Base-by-base conservation (phyloP, 2,888 invertebrate species). In the Biston betularia region DNA sequence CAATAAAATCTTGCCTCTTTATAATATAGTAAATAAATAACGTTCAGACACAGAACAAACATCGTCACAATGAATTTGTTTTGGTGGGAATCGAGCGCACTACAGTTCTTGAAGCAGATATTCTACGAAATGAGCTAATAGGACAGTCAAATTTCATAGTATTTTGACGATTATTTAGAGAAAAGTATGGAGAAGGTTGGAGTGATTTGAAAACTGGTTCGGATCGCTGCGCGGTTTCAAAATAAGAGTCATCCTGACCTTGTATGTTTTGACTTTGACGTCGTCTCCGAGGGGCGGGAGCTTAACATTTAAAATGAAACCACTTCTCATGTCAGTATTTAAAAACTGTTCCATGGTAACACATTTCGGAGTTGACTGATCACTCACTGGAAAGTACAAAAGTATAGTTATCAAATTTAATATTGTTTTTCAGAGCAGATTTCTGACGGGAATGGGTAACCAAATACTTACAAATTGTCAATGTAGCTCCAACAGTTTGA, bases 181-280 rank as follows among this genome's bases (percentile, higher is more conserved):
- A 24, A 24, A 24, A 2, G 24, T 24, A 3, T 24, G 24, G 1
- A 3, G 24, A 24, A 24, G 24, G 24, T 24, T n/a, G n/a, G n/a
- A n/a, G n/a, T n/a, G n/a, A n/a, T n/a, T n/a, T n/a, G n/a, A 24
- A 24, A 24, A 24, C 24, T 24, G 24, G 24, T 24, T 1, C 24
- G 3, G 24, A 10, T 9, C 14, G 11, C 1, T 14, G 24, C 14
- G 11, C 1, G 1, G 24, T 24, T 46, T 45, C 5, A 45, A 45
- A 45, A 24, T 3, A 24, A 24, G 3, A 24, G 24, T 9, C 8
- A 11, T 10, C 10, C 55, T 63, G 75, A 84, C 86, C 93, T 96
- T 97, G 78, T 94, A 96, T 0, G 95, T 95, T 70, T 93, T 92
- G 55, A 95, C 92, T 7, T 89, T 82, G 60, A 93, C 92, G 2